Base-by-base conservation (phyloP, 2,797 vertebrate species). In the Lacerta viridis region DNA sequence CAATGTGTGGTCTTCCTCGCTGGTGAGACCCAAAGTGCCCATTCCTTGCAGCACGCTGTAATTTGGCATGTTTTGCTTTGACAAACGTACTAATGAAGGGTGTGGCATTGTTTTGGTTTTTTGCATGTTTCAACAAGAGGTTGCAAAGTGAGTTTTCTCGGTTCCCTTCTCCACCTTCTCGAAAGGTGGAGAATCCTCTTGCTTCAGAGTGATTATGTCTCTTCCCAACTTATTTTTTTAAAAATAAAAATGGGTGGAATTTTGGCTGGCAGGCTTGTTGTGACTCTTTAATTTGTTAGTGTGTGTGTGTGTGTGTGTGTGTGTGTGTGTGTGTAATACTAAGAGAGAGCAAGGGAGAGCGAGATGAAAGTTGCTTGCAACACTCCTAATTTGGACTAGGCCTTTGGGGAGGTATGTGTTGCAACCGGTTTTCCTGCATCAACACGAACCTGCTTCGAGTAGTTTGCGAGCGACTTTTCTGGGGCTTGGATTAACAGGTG, bases 371-470 rank as follows among this genome's bases (percentile, higher is more conserved):
- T 88, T 90, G 55, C 92, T 93, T 89, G 87, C 93, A 94, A 94
- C 94, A 87, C 76, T 50, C 36, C 20, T 20, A 93, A 90, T 88
- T 89, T 84, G 90, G 90, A 91, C 88, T 87, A 88, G 86, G 90
- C 93, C 93, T 10, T 92, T 93, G 41, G 59, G 39, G 93, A 92
- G 87, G 91, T 95, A 92, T 93, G 93, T 93, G 93, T 94, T 93
- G 87, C 86, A 94, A 95, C 95, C 93, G 92, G 95, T 95, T 96
- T 93, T 96, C 94, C 94, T 93, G 92, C 92, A 94, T 92, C 86
- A 93, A 93, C 91, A 92, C 92, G 93, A 95, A 91, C 1, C 0
- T 0, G 0, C 77, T 91, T 68, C 88, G 91, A 85, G 91, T 92
- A 10, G 74, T 27, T 8, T 1, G 18, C 80, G 79, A 23, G 29